Evolutionary conservation across 1,140 invertebrate species (phyloP).

Genomic region (Drosophila chauvacae): DNA sequence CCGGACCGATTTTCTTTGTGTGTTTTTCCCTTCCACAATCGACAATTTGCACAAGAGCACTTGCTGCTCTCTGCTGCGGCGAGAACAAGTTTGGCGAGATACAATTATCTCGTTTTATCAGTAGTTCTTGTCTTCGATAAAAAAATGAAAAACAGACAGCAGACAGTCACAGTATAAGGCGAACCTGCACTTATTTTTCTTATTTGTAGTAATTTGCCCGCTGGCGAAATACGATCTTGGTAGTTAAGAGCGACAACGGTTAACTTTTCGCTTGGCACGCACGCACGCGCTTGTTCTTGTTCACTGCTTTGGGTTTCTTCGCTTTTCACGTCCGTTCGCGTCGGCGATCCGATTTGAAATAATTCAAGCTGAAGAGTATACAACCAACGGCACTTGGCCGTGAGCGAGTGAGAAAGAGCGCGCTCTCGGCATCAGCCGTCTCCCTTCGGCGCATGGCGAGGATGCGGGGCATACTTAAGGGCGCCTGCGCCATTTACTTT

Average conservation of each 20-base stretch:
- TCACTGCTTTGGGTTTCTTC: background rate
- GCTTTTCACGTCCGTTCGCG: constrained; percentile 43
- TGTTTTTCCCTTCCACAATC: constrained; percentile 41
- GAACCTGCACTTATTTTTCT: constrained; percentile 45
- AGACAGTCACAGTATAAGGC: background rate
- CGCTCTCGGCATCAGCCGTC: background rate
- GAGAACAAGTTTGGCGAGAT: constrained; percentile 51
- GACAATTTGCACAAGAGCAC: constrained; percentile 48
- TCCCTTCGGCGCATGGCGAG: constrained; percentile 16
- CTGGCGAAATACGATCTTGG: constrained; percentile 34
- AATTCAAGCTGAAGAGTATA: constrained; percentile 26
- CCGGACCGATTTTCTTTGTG: constrained; percentile 27
- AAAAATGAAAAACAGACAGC: constrained; percentile 10
- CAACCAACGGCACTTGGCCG: constrained; percentile 13
- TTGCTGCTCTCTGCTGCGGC: background rate
- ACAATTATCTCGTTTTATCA: constrained; percentile 52
- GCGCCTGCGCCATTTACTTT: constrained; percentile 58
- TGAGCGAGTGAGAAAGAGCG: background rate
- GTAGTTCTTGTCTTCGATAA: constrained; percentile 44
- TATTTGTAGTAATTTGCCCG: constrained; percentile 29
- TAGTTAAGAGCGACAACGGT: constrained; percentile 26
- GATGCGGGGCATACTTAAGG: constrained; percentile 42
- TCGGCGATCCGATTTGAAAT: constrained; percentile 56
- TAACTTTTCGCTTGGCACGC: constrained; percentile 27
- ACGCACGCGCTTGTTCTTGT: constrained; percentile 58